phyloP scores from a whole-genome alignment of 2,113 vertebrate species.

The Mystacornis crossleyi region DNA sequence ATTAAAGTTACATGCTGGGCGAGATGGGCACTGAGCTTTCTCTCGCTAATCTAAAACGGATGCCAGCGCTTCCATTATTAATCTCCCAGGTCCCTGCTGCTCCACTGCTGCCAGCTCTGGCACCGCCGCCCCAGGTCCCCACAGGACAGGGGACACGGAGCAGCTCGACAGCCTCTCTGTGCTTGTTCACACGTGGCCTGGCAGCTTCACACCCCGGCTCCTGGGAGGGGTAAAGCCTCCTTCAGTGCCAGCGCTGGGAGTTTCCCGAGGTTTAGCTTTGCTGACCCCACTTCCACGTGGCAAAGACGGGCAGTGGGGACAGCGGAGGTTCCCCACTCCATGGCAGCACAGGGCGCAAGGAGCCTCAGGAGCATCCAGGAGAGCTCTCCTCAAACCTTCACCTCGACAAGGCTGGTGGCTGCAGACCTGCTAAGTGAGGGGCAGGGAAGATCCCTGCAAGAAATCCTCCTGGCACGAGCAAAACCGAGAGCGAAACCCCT shows the following conservation, averaged over 20 bases:
- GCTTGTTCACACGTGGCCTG: neutral
- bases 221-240: neutral
- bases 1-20: slow-evolving; percentile 58
- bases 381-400: neutral
- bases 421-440: fast-evolving
- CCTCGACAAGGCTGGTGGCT: neutral
- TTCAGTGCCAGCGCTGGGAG: fast-evolving
- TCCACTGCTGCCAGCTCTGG: neutral
- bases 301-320: fast-evolving
- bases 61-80: slow-evolving; percentile 46
- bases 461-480: neutral
- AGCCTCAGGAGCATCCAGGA: neutral
- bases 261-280: neutral
- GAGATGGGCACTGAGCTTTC: slow-evolving; percentile 55
- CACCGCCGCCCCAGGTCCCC: neutral
- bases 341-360: fast-evolving
- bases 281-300: neutral
- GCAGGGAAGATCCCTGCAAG: neutral
- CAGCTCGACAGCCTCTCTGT: neutral
- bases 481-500: neutral
- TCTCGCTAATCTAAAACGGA: slow-evolving; percentile 43
- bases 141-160: neutral
- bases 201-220: fast-evolving
- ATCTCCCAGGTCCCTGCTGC: neutral
- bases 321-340: fast-evolving